Evolutionary conservation across 2,113 vertebrate genomes (phyloP).

Genomic region (Ceuthmochares aereus): DNA sequence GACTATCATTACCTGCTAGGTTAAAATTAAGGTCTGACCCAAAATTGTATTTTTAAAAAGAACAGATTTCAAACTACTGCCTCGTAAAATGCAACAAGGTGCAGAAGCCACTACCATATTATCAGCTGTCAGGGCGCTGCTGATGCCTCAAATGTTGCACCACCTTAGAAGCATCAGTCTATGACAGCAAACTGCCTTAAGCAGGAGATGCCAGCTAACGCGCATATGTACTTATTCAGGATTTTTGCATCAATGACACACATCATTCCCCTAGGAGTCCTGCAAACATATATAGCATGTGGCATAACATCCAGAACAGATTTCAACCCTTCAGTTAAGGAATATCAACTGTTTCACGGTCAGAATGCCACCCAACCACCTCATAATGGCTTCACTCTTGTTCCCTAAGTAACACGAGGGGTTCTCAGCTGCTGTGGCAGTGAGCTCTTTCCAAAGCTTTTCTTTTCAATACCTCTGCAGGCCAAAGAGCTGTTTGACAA

Average conservation of each 20-base stretch:
- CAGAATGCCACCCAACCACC: neutral
- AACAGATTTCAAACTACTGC: neutral
- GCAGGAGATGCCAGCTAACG: neutral
- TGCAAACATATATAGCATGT: neutral
- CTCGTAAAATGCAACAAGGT: neutral
- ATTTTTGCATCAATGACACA: neutral
- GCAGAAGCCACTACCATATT: neutral
- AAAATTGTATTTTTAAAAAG: neutral
- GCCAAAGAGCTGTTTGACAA: neutral
- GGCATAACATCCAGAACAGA: neutral
- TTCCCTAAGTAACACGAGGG: neutral
- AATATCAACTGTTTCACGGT: neutral
- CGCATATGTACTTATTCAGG: accelerated
- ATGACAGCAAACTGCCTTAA: neutral
- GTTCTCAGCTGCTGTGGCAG: neutral
- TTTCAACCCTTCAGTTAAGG: neutral
- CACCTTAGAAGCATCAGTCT: neutral
- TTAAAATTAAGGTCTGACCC: neutral
- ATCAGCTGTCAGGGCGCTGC: neutral
- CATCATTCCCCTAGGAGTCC: neutral
- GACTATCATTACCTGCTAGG: neutral
- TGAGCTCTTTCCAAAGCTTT: neutral
- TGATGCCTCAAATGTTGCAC: neutral
- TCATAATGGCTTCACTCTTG: neutral
- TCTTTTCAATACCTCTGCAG: neutral